phyloP scores from a whole-genome alignment of 2,113 vertebrate species.

The Cyprinus carpio region DNA sequence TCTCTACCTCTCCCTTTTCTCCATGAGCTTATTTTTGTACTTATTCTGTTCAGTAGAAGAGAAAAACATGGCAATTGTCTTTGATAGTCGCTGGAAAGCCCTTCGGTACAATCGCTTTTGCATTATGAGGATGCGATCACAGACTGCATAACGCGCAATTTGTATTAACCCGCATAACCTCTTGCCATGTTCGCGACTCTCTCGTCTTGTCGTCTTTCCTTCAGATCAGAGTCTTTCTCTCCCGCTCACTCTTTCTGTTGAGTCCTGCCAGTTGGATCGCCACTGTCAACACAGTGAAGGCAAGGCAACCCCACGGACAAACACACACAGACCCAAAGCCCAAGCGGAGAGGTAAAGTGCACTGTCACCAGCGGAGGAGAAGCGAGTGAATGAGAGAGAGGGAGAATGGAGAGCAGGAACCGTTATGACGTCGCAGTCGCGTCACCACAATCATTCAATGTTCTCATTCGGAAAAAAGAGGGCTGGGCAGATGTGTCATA shows the following conservation, averaged over 20 bases:
- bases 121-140: slow-evolving; percentile 7
- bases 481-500: slow-evolving; percentile 63
- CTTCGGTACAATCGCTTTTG: slow-evolving; percentile 59
- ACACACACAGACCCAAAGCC: slow-evolving; percentile 46
- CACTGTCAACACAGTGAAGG: slow-evolving; percentile 56
- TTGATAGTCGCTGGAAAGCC: not conserved
- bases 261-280: slow-evolving; percentile 51
- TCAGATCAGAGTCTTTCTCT: slow-evolving; percentile 47
- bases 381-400: slow-evolving; percentile 50
- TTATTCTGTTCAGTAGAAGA: slow-evolving; percentile 3
- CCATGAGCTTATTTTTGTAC: not conserved
- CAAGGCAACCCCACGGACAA: slow-evolving; percentile 63
- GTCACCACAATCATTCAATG: slow-evolving; percentile 51
- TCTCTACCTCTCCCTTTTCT: slow-evolving; percentile 10
- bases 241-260: slow-evolving; percentile 3
- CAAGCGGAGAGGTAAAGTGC: slow-evolving; percentile 67
- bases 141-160: slow-evolving; percentile 26
- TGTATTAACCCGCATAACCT: slow-evolving; percentile 58
- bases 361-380: slow-evolving; percentile 65
- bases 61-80: not conserved
- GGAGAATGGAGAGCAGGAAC: slow-evolving; percentile 65
- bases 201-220: slow-evolving; percentile 58
- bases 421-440: slow-evolving; percentile 63
- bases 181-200: slow-evolving; percentile 8
- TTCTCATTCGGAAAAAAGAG: not conserved